phyloP scores from a whole-genome alignment of 2,888 invertebrate genomes.

The Craniophora ligustri region DNA sequence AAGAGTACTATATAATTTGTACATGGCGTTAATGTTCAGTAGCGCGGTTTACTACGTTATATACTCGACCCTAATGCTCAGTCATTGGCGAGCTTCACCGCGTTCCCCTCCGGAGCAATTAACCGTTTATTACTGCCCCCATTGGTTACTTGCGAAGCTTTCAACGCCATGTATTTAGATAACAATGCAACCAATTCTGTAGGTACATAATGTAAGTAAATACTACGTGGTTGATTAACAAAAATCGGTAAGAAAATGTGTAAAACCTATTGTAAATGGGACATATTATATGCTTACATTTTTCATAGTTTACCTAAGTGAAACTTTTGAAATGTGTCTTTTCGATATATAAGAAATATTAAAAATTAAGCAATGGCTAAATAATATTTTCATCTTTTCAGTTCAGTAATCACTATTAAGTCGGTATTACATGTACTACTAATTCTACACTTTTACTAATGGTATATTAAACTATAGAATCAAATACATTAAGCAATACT shows the following conservation, averaged over 20 bases:
- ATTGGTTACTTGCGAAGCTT: slow-evolving; percentile 67
- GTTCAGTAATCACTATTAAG: no score
- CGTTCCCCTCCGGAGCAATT: slow-evolving; percentile 81
- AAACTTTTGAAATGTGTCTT: neutral
- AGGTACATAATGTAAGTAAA: slow-evolving; percentile 1
- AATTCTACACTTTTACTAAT: no score
- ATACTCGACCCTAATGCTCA: slow-evolving; percentile 83
- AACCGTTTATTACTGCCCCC: slow-evolving; percentile 76
- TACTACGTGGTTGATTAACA: neutral
- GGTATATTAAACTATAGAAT: no score
- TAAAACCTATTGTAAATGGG: no score
- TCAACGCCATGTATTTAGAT: slow-evolving; percentile 29
- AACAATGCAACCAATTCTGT: slow-evolving; percentile 11
- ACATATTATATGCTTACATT: no score
- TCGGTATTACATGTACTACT: no score
- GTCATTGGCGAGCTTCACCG: slow-evolving; percentile 84
- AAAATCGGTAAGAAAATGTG: no score
- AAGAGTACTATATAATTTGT: neutral
- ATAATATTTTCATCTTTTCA: no score
- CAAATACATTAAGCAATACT: no score
- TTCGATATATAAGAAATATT: no score
- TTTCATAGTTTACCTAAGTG: no score
- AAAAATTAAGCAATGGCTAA: no score
- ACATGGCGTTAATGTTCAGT: slow-evolving; percentile 47
- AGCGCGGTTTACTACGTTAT: slow-evolving; percentile 59